Evolutionary conservation across 2,113 vertebrate genomes (phyloP).

Genomic region (Zosterops borbonicus): DNA sequence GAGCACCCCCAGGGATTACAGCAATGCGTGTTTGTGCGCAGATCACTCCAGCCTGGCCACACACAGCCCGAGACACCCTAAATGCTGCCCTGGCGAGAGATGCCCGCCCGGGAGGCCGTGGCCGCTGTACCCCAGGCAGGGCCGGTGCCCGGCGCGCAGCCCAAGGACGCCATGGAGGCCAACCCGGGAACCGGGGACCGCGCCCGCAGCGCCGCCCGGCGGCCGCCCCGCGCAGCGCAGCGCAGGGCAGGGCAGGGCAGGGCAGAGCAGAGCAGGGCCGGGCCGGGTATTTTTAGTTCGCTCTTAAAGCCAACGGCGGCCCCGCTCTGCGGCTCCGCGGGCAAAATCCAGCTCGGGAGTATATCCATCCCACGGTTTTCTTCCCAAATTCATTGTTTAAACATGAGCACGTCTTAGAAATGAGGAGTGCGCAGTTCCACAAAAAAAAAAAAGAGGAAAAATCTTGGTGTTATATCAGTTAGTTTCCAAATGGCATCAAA

Average conservation of each 20-base stretch:
- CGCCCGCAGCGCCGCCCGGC: not conserved
- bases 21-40: fast-evolving
- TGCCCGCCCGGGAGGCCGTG: too few relatives aligned
- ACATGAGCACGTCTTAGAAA: not conserved
- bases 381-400: not conserved
- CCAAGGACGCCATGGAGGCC: fast-evolving
- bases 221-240: not conserved
- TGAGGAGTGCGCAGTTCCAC: not conserved
- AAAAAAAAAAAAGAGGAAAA: too few relatives aligned
- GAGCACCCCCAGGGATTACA: not conserved
- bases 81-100: too few relatives aligned
- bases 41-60: too few relatives aligned
- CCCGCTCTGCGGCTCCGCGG: not conserved
- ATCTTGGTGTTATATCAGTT: not conserved
- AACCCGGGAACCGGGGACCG: fast-evolving
- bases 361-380: not conserved
- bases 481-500: not conserved
- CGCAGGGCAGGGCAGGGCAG: too few relatives aligned
- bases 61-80: too few relatives aligned
- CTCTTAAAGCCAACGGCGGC: not conserved
- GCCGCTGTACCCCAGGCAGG: too few relatives aligned
- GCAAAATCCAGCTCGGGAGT: not conserved
- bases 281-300: not conserved
- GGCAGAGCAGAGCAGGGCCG: too few relatives aligned
- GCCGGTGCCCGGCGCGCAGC: not conserved